Conservation (phyloP, 2,888 invertebrate genomes). For the Plebejus melissa region DNA sequence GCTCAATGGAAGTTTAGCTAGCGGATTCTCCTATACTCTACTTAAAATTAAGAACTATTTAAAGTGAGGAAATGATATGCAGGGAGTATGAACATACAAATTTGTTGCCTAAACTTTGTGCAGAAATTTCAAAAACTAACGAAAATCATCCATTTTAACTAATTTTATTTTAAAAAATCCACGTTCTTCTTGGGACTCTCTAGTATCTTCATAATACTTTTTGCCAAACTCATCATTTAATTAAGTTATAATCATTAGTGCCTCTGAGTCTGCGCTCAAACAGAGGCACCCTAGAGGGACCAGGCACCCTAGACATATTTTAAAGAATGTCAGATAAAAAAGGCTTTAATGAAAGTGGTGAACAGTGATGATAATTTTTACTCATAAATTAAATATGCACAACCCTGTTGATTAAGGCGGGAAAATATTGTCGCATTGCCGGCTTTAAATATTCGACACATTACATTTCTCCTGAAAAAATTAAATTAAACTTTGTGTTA, state of each 20-base stretch:
- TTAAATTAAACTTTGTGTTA: background rate
- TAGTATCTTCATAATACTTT: background rate
- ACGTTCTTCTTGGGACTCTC: background rate
- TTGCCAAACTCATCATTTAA: background rate
- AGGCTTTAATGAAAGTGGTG: background rate
- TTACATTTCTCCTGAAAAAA: background rate
- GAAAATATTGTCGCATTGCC: slow-evolving; percentile 19
- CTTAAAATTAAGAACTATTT: background rate
- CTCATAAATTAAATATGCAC: slow-evolving; percentile 14
- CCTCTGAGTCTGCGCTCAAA: background rate
- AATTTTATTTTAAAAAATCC: background rate
- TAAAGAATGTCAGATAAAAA: background rate
- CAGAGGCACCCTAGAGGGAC: no score
- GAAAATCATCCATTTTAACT: no score
- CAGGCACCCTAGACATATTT: background rate
- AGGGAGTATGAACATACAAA: background rate
- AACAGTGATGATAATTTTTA: slow-evolving; percentile 4
- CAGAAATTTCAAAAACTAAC: background rate
- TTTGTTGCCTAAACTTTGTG: background rate
- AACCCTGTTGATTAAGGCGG: slow-evolving; percentile 15
- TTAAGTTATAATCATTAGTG: background rate
- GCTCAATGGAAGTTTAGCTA: background rate
- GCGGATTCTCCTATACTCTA: background rate
- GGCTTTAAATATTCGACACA: slow-evolving; percentile 15
- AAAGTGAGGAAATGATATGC: background rate